Percentiles rank a stretch among this genome's conserved stretches.
Evolutionary conservation across 1,140 invertebrate species (phyloP).

Genomic region (Meloidogyne floridensis): DNA sequence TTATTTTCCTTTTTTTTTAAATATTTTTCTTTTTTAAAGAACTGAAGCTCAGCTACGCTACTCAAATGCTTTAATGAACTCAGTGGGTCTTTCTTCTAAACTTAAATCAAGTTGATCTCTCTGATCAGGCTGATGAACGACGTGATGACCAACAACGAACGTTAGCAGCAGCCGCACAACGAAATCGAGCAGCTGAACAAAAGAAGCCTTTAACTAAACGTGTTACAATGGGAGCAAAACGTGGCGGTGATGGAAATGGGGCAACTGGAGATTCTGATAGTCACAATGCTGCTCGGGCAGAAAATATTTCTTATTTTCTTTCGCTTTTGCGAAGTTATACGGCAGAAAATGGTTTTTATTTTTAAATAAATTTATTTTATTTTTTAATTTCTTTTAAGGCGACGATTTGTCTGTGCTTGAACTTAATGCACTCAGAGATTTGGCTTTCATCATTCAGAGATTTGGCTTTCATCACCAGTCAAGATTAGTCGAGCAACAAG

Average conservation of each 20-base stretch:
- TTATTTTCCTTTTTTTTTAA: neutral
- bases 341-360: too few species aligned
- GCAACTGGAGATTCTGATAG: too few species aligned
- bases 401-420: too few species aligned
- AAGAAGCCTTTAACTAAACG: neutral
- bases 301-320: too few species aligned
- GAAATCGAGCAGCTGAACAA: neutral
- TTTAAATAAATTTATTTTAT: too few species aligned
- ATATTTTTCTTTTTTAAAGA: slow-evolving; percentile 61
- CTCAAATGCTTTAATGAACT: slow-evolving; percentile 83
- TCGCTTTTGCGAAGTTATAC: too few species aligned
- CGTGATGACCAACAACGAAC: slow-evolving; percentile 15
- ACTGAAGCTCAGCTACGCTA: slow-evolving; percentile 94
- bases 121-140: neutral
- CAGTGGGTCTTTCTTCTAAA: slow-evolving; percentile 67
- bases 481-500: too few species aligned
- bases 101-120: neutral
- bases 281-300: too few species aligned
- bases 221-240: too few species aligned
- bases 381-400: too few species aligned
- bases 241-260: too few species aligned
- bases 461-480: too few species aligned
- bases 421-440: slow-evolving; percentile 75
- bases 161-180: neutral
- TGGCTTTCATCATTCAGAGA: slow-evolving; percentile 83